These are phyloP conservation scores for Mastomys coucha DNA, from an alignment of 2,113 vertebrate species.

Conservation along the genomic window DNA sequence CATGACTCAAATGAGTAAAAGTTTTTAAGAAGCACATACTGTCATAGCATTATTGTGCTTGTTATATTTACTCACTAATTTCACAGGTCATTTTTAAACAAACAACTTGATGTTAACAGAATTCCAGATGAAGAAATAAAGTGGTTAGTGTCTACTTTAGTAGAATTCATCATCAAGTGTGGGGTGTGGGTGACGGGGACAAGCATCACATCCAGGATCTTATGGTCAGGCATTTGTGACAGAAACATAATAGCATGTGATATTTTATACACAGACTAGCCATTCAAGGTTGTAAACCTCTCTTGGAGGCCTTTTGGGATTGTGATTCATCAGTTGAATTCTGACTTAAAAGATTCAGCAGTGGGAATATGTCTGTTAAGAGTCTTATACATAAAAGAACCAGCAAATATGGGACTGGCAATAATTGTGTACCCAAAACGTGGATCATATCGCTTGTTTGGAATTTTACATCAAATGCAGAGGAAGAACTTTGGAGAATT, in stretches of 20 bases:
- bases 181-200: not conserved
- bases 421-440: not conserved
- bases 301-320: not conserved
- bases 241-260: constrained; percentile 38
- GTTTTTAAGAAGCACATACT: constrained; percentile 16
- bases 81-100: constrained; percentile 44
- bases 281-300: not conserved
- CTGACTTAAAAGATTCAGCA: not conserved
- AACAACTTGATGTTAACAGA: constrained; percentile 9
- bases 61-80: constrained; percentile 21
- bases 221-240: constrained; percentile 3
- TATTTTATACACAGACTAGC: not conserved
- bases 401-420: not conserved
- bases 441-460: constrained; percentile 1
- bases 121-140: constrained; percentile 4
- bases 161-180: constrained; percentile 26
- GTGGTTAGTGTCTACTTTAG: constrained; percentile 2
- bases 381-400: constrained; percentile 11
- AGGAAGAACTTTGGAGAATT: constrained; percentile 32
- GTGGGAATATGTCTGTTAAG: not conserved
- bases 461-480: constrained; percentile 37
- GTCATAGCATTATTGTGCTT: not conserved
- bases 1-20: not conserved
- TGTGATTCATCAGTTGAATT: constrained; percentile 14
- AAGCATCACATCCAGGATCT: constrained; percentile 21